These are phyloP conservation scores for Halcyon senegalensis DNA, from an alignment of 2,113 vertebrate species.

Conservation along the genomic window DNA sequence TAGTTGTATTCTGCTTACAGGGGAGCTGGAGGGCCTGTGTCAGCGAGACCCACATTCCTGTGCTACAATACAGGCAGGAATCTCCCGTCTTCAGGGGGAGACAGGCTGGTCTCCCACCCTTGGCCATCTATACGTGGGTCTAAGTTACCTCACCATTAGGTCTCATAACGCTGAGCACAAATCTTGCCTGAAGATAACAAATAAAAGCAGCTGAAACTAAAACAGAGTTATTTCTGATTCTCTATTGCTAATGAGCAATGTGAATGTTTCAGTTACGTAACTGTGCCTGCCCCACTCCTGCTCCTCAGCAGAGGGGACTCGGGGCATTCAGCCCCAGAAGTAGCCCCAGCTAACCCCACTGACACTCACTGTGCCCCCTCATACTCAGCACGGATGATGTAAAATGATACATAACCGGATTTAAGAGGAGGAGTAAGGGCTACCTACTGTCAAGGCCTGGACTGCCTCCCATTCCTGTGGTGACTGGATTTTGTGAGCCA, in stretches of 20 bases:
- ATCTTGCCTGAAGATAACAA: not conserved
- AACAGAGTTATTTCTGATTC: not conserved
- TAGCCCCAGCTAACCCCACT: not conserved
- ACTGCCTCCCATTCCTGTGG: constrained; percentile 96
- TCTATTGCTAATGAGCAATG: not conserved
- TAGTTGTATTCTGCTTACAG: not conserved
- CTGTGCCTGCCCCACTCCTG: not conserved
- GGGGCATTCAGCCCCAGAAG: not conserved
- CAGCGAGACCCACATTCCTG: not conserved
- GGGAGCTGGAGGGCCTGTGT: not conserved
- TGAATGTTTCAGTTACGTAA: not conserved
- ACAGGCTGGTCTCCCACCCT: not conserved
- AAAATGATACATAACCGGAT: not conserved
- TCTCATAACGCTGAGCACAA: not conserved
- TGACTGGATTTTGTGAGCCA: constrained; percentile 96
- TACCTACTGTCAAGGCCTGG: constrained; percentile 90
- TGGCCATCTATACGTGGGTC: not conserved
- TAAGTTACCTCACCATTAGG: not conserved
- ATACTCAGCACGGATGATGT: not conserved
- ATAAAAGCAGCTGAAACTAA: not conserved
- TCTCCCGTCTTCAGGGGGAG: not conserved
- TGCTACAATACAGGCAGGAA: fast-evolving
- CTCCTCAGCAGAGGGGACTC: not conserved
- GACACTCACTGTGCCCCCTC: not conserved
- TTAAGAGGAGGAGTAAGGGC: not conserved